phyloP scores from a whole-genome alignment of 2,797 vertebrate species.

The Antennarius maculatus region DNA sequence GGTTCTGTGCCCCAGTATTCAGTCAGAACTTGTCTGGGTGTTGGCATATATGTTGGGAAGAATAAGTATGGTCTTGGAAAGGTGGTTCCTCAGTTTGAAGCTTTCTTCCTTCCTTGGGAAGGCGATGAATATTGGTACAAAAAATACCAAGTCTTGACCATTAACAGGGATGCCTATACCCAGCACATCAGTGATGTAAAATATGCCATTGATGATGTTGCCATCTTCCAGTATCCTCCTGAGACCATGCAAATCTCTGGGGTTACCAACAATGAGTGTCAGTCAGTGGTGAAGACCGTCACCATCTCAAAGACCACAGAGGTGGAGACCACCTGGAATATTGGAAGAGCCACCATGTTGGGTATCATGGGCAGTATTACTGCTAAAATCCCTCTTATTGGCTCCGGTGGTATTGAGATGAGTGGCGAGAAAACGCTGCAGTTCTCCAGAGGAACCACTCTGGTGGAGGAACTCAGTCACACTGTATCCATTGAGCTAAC shows the following conservation, averaged over 20 bases:
- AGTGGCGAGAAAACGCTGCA: slow-evolving; percentile 73
- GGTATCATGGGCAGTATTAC: slow-evolving; percentile 78
- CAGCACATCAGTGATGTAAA: slow-evolving; percentile 77
- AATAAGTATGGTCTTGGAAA: slow-evolving; percentile 85
- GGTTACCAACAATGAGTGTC: slow-evolving; percentile 81
- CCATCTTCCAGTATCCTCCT: slow-evolving; percentile 77
- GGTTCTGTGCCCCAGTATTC: slow-evolving; percentile 74
- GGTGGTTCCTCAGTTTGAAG: slow-evolving; percentile 75
- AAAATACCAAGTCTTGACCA: slow-evolving; percentile 74
- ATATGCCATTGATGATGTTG: slow-evolving; percentile 73
- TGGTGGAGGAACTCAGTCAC: slow-evolving; percentile 75
- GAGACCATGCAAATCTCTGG: slow-evolving; percentile 80
- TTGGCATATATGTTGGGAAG: slow-evolving; percentile 77
- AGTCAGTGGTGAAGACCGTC: slow-evolving; percentile 70
- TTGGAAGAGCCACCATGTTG: slow-evolving; percentile 78
- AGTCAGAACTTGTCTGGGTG: slow-evolving; percentile 70
- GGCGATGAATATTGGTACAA: slow-evolving; percentile 84
- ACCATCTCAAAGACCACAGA: slow-evolving; percentile 78
- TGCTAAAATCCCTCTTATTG: slow-evolving; percentile 78
- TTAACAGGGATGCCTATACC: slow-evolving; percentile 77
- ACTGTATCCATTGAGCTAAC: slow-evolving; percentile 75
- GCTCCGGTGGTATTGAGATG: slow-evolving; percentile 71
- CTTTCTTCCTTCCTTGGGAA: slow-evolving; percentile 83
- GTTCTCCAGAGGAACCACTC: slow-evolving; percentile 75
- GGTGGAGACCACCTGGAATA: slow-evolving; percentile 79